A percentile compares a stretch with the other conserved stretches of the same genome.
Evolutionary conservation across 2,113 vertebrate species (phyloP).

Genomic region (Brevimyrus niger): DNA sequence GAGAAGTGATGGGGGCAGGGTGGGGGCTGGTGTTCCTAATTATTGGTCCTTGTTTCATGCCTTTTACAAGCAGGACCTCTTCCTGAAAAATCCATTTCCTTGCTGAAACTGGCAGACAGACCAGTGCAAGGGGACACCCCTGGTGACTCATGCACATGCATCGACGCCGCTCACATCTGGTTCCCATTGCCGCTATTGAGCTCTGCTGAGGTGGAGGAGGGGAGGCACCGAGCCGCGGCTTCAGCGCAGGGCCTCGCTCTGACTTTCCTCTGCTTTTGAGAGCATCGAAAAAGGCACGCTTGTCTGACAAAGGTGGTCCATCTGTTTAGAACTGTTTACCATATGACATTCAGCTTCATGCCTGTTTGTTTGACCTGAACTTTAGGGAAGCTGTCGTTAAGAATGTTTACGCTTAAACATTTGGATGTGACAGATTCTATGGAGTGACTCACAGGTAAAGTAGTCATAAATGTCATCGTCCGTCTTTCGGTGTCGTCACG

Average conservation of each 20-base stretch:
- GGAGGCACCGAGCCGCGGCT: background rate
- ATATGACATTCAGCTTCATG: background rate
- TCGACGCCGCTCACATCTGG: background rate
- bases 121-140: background rate
- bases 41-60: background rate
- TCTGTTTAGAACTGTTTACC: background rate
- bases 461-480: background rate
- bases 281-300: background rate
- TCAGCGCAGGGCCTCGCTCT: background rate
- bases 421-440: background rate
- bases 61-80: background rate
- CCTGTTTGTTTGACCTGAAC: background rate
- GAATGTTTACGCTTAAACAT: background rate
- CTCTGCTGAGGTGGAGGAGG: background rate
- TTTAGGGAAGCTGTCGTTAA: background rate
- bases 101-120: background rate
- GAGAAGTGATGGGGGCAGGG: background rate
- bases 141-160: background rate
- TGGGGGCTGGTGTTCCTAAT: background rate
- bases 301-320: background rate
- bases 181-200: background rate
- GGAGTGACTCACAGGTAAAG: background rate
- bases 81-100: conserved; percentile 1
- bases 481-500: background rate
- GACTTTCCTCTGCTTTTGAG: background rate